Base-by-base conservation (phyloP, 2,113 vertebrate genomes). In the Bambusicola thoracicus region DNA sequence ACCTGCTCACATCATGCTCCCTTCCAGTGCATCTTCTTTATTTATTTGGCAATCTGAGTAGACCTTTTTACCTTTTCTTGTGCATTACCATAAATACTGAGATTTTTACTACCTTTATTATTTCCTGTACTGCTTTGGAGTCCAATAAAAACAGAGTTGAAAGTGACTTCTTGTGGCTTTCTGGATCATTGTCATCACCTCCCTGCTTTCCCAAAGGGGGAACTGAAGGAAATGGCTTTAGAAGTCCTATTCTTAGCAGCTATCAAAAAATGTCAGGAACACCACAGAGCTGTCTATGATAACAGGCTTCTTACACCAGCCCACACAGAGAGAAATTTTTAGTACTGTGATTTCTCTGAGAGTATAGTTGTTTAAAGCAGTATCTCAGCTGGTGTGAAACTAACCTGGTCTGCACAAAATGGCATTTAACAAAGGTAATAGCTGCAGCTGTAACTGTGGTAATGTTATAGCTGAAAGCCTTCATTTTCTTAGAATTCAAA, bases 231-330 rank as follows among this genome's bases (percentile, higher is more conserved):
- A 91, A 85, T 78, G 76, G 79, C 68, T 93, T 96, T 63, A 81
- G 59, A 46, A 88, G n/a, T 67, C 65, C 38, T 94, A 78, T 93
- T 95, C 76, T 92, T 94, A 94, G 89, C 75, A 89, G n/a, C 72
- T 91, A 78, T 75, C 89, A 61, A 91, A 91, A 87, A 94, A 94
- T 51, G 68, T 61, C 56, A 90, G 87, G 79, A 92, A 48, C 68
- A 68, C 89, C 76, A 65, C 87, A 63, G 79, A 83, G 87, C 81
- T 92, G 85, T n/a, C 93, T 90, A 1, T 59, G 84, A 46, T 85
- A 89, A 91, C 51, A 91, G 65, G 41, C 36, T 95, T 82, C 83
- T 93, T 87, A 82, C 55, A 91, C 44, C 81, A 85, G 63, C 92
- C 89, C 84, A 85, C 65, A 5, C 40, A 72, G 0, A 0, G 68